Base-by-base conservation (phyloP, 2,888 invertebrate genomes). In the Autographa gamma region DNA sequence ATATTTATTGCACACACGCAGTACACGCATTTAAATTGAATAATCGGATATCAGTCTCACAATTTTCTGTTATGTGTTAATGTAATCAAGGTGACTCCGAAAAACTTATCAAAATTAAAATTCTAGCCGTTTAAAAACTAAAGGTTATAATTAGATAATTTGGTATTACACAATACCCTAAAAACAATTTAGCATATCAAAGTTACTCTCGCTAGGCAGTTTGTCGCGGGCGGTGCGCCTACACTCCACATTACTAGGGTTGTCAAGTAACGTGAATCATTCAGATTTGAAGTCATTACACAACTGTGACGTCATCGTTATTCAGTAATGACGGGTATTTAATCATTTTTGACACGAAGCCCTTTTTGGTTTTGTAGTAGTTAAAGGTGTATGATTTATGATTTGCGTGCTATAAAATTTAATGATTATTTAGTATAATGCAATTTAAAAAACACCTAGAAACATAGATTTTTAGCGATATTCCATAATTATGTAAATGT, bases 231-330 rank as follows among this genome's bases (percentile, higher is more conserved):
- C 63, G 52, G 72, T 67, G 72, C 77, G 69, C 70, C 66, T 31
- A 66, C 63, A 43, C 60, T 32, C 6, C 48, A 70, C 67, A 67
- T 74, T 65, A 52, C 54, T 69, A 68, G 73, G 61, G 63, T 48
- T 60, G 43, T 71, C 54, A 19, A 56, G 13, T 19, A 25, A 19
- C 54, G 18, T 72, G 65, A 77, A 41, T 77, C 79, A 71, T 68
- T 38, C 3, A 2, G 52, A 64, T 66, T 72, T 54, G 66, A 16
- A 65, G 54, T 63, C 69, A 48, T 76, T 68, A 32, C 73, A 14
- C 38, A 60, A 70, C 19, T 38, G 59, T 77, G 76, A 77, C 64
- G 74, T 69, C 66, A 77, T 19, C 59, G 18, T 56, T 56, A 56
- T 25, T 56, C 19, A 25, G 54, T 54, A 54, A 56, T 25, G 54